Evolutionary conservation across 2,797 vertebrate species (phyloP).

Genomic region (Mormyrus proboscirostris): DNA sequence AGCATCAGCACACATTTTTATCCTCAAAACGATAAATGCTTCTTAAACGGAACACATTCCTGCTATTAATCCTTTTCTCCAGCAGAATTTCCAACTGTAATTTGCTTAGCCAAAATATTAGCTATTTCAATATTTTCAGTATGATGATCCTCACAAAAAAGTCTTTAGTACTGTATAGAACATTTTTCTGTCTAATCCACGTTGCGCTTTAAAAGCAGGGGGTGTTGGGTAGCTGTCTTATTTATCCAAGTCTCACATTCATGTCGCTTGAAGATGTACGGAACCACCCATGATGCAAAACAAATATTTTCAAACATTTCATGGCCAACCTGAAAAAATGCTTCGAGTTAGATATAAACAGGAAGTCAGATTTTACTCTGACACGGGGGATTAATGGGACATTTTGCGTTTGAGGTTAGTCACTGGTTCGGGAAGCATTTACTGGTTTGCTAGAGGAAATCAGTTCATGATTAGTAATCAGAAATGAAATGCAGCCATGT

Average conservation of each 20-base stretch:
- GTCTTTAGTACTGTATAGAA: background rate
- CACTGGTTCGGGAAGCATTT: background rate
- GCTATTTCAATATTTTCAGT: background rate
- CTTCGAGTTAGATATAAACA: background rate
- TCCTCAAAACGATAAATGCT: background rate
- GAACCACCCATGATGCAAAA: background rate
- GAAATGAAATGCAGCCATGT: background rate
- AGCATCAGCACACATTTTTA: background rate
- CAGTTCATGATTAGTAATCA: background rate
- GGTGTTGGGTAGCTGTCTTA: background rate
- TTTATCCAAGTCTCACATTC: background rate
- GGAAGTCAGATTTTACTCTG: background rate
- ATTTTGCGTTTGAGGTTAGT: background rate
- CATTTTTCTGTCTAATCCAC: background rate
- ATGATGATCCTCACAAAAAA: background rate
- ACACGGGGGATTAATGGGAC: background rate
- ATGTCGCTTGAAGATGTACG: background rate
- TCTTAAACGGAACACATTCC: background rate
- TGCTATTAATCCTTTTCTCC: background rate
- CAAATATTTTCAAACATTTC: background rate
- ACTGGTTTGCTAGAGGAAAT: background rate
- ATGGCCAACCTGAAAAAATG: background rate
- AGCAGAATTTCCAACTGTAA: background rate
- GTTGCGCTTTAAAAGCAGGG: background rate
- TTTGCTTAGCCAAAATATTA: background rate